These are phyloP conservation scores for Leptobrachium leishanense DNA, from an alignment of 2,113 vertebrate species.

Conservation along the genomic window DNA sequence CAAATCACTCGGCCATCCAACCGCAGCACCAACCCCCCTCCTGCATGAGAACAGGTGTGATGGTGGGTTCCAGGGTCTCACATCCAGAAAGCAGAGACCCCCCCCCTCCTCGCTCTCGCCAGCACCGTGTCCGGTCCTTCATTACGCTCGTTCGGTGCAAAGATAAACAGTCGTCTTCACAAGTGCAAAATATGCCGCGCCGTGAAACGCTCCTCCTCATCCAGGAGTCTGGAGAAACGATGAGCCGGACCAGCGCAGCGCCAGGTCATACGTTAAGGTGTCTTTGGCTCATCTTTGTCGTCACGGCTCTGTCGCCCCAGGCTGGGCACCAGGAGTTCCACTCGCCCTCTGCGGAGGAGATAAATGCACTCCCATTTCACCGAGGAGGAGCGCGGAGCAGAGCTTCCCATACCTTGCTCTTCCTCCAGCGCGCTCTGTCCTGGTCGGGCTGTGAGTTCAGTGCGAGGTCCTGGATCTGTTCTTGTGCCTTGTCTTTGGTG, in stretches of 20 bases:
- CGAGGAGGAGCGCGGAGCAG: conserved; percentile 14
- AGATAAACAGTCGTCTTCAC: conserved; percentile 8
- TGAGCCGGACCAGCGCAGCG: not conserved
- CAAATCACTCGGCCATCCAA: not conserved
- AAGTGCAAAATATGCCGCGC: conserved; percentile 28
- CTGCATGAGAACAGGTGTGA: not conserved
- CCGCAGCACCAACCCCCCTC: not conserved
- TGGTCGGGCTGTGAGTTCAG: conserved; percentile 2
- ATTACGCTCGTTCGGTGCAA: conserved; percentile 11
- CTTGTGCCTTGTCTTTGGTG: conserved; percentile 58
- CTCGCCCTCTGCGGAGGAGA: conserved; percentile 10
- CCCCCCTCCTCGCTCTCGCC: not conserved
- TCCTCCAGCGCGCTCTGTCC: conserved; percentile 34
- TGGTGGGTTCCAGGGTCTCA: not conserved
- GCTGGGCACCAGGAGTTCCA: conserved; percentile 1
- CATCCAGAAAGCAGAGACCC: not conserved
- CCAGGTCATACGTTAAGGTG: not conserved
- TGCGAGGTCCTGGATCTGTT: conserved; percentile 39
- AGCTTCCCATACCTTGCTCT: conserved; percentile 23
- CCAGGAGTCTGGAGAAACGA: not conserved
- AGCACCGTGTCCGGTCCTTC: not conserved
- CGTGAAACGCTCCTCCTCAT: not conserved
- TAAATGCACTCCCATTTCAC: not conserved
- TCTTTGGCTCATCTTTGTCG: conserved; percentile 4
- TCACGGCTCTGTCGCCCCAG: conserved; percentile 11